Evolutionary conservation across 2,797 vertebrate species (phyloP).

Genomic region (Austrolebias charrua): DNA sequence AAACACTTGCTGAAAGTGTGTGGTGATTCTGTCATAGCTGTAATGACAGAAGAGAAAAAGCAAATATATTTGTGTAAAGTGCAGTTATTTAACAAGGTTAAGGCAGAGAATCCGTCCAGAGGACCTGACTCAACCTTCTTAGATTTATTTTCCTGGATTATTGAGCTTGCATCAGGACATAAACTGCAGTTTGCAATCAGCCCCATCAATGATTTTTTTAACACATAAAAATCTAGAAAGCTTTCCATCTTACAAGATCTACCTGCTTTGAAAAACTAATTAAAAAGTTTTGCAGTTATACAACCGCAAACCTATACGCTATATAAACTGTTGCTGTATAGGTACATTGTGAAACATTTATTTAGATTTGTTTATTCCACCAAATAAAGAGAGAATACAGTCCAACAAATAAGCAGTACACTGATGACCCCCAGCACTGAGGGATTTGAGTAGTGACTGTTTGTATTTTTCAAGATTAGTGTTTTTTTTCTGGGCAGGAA

Average conservation of each 20-base stretch:
- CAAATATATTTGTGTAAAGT: too few relatives aligned
- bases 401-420: background rate
- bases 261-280: too few relatives aligned
- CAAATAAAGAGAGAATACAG: background rate
- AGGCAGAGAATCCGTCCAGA: too few relatives aligned
- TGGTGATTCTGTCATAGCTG: background rate
- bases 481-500: too few relatives aligned
- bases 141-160: too few relatives aligned
- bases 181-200: background rate
- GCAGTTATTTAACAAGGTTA: too few relatives aligned
- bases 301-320: background rate
- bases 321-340: background rate
- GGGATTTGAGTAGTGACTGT: too few relatives aligned
- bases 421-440: too few relatives aligned
- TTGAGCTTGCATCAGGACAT: too few relatives aligned
- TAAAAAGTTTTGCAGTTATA: background rate
- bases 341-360: conserved; percentile 1
- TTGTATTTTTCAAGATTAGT: too few relatives aligned
- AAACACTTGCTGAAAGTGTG: background rate
- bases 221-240: background rate
- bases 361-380: background rate
- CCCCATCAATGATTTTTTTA: conserved; percentile 2
- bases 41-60: background rate
- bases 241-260: background rate
- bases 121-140: too few relatives aligned